A percentile compares a stretch with the other conserved stretches of the same genome.
Evolutionary conservation across 2,113 vertebrate genomes (phyloP).

Genomic region (Thinocorus orbignyianus): DNA sequence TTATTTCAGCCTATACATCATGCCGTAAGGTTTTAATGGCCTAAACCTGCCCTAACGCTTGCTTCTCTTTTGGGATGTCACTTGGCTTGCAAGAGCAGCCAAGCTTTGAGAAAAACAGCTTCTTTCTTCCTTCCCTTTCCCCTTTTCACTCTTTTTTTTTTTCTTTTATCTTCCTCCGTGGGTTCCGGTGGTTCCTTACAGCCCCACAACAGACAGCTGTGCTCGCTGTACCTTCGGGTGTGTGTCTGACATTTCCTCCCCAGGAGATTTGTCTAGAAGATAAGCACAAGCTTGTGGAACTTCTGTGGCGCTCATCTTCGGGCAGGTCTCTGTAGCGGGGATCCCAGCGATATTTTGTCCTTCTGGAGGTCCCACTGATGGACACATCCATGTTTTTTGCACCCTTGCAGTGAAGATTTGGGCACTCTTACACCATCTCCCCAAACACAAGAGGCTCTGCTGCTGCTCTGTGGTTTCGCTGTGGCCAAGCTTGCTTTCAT

Average conservation of each 20-base stretch:
- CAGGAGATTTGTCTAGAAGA: not conserved
- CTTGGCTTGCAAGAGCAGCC: not conserved
- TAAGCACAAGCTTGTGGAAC: constrained; percentile 26
- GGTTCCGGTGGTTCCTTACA: constrained; percentile 29
- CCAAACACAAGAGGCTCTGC: not conserved
- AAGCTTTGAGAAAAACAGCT: constrained; percentile 37
- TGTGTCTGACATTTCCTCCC: not conserved
- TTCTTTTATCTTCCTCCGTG: not conserved
- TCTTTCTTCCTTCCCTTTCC: not conserved
- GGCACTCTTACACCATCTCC: not conserved
- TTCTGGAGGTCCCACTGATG: not conserved
- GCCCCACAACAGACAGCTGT: constrained; percentile 44
- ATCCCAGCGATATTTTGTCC: not conserved
- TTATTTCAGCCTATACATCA: not conserved
- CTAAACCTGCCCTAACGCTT: not conserved
- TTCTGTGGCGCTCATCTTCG: not conserved
- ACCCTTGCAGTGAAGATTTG: not conserved
- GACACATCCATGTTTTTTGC: not conserved
- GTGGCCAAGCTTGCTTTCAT: not conserved
- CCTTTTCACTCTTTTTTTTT: not conserved
- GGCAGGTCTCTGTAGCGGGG: not conserved
- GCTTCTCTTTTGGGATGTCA: not conserved
- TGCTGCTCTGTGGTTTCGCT: not conserved
- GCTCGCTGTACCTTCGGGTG: not conserved
- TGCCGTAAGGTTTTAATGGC: not conserved